A percentile compares a stretch with the other conserved stretches of the same genome.
Conservation (phyloP, 2,797 vertebrate genomes). For the Takifugu ocellatus region DNA sequence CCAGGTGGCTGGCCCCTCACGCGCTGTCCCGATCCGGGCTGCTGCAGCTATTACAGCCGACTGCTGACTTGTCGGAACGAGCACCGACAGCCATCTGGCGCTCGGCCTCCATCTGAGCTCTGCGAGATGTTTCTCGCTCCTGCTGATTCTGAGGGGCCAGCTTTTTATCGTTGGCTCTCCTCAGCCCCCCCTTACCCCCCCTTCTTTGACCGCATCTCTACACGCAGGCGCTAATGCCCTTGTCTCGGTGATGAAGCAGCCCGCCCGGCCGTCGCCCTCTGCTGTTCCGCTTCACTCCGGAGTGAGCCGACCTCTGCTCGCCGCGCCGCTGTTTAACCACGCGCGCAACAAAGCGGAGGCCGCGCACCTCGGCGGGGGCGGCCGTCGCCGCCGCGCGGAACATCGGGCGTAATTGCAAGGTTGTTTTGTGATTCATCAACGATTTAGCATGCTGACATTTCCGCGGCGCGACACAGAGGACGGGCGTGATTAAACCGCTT, state of each 20-base stretch:
- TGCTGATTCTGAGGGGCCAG: background rate
- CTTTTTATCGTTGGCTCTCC: too few species aligned
- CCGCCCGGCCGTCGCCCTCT: too few species aligned
- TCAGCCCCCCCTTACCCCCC: too few species aligned
- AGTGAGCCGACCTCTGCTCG: too few species aligned
- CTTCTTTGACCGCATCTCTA: too few species aligned
- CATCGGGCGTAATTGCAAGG: slow-evolving; percentile 29
- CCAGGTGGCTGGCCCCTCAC: slow-evolving; percentile 7
- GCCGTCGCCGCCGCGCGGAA: slow-evolving; percentile 27
- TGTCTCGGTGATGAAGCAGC: too few species aligned
- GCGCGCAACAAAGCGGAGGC: slow-evolving; percentile 18
- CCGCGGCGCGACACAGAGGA: slow-evolving; percentile 29
- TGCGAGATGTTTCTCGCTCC: slow-evolving; percentile 1
- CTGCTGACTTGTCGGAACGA: slow-evolving; percentile 51
- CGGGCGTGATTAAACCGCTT: slow-evolving; percentile 39
- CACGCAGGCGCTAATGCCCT: too few species aligned
- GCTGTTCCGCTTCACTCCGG: too few species aligned
- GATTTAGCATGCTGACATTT: slow-evolving; percentile 49
- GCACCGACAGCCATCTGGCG: slow-evolving; percentile 25
- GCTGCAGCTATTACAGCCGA: slow-evolving; percentile 39
- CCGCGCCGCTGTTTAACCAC: background rate
- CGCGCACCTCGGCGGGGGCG: slow-evolving; percentile 22
- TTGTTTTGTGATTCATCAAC: slow-evolving; percentile 49
- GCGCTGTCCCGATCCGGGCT: slow-evolving; percentile 33
- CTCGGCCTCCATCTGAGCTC: slow-evolving; percentile 18